Conservation (phyloP, 2,113 vertebrate species). For the Oryctolagus cuniculus region DNA sequence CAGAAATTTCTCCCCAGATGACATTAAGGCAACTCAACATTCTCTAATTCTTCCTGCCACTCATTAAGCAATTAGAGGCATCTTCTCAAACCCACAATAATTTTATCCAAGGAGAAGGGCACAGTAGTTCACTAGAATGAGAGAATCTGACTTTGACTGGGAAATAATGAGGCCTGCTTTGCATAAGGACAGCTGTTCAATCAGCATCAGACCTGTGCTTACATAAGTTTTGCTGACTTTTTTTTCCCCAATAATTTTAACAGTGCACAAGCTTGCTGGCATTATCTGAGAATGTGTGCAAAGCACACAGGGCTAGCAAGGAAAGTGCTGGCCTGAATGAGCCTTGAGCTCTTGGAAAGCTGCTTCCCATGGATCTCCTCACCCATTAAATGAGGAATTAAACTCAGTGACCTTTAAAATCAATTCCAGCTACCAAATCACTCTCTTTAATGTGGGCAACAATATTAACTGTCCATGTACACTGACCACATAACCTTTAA, state of each 20-base stretch:
- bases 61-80: conserved; percentile 64
- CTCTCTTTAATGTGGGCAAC: neutral
- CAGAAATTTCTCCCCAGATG: conserved; percentile 60
- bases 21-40: conserved; percentile 58
- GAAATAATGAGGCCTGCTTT: conserved; percentile 64
- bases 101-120: conserved; percentile 69
- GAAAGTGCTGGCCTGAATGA: neutral
- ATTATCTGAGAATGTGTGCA: neutral
- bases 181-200: conserved; percentile 57
- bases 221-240: neutral
- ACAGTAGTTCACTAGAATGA: conserved; percentile 47
- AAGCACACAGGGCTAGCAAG: neutral
- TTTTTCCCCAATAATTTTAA: conserved; percentile 1
- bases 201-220: neutral
- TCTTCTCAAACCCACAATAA: conserved; percentile 57
- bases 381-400: conserved; percentile 33
- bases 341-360: neutral
- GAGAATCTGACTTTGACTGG: conserved; percentile 32
- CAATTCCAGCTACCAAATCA: neutral
- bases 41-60: conserved; percentile 64
- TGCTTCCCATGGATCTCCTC: neutral
- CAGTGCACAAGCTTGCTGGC: neutral
- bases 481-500: neutral
- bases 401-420: conserved; percentile 40
- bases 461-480: neutral